phyloP scores from a whole-genome alignment of 2,888 invertebrate species.

The Zygothrica quintamaculata region DNA sequence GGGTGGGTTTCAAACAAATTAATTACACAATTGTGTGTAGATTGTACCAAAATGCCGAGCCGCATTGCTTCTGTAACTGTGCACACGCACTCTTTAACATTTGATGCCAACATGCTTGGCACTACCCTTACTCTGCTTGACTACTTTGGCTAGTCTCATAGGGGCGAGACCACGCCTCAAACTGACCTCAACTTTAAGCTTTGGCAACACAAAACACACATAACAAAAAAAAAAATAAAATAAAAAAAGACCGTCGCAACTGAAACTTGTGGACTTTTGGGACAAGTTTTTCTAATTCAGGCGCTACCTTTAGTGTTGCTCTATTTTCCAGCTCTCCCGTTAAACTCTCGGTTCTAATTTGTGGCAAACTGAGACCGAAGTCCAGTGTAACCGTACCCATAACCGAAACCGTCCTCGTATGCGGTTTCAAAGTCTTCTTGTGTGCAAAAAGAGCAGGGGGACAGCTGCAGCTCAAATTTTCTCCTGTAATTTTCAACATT shows the following conservation, averaged over 20 bases:
- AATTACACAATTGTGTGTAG: conserved; percentile 40
- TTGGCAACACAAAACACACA: conserved; percentile 22
- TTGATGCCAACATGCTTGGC: conserved; percentile 39
- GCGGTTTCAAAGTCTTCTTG: conserved; percentile 46
- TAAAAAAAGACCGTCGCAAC: conserved; percentile 18
- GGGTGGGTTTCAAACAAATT: conserved; percentile 33
- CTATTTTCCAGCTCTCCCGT: conserved; percentile 4
- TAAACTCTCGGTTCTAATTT: conserved; percentile 45
- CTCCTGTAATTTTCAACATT: conserved; percentile 10
- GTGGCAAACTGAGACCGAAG: conserved; percentile 22
- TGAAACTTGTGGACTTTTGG: conserved; percentile 48
- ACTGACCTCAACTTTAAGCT: conserved; percentile 45
- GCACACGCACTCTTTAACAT: conserved; percentile 9
- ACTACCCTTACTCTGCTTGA: conserved; percentile 20
- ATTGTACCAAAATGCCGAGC: conserved; percentile 29
- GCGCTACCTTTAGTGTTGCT: conserved; percentile 20
- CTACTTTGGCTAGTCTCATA: conserved; percentile 36
- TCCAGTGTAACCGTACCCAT: background rate
- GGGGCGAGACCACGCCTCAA: conserved; percentile 49
- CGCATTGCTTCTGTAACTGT: background rate
- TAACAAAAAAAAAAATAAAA: too few relatives aligned
- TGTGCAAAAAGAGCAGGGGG: too few relatives aligned
- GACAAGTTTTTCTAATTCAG: conserved; percentile 33
- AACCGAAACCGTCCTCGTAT: too few relatives aligned
- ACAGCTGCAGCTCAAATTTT: conserved; percentile 12